phyloP scores from a whole-genome alignment of 2,888 invertebrate genomes.

The Oligia latruncula region DNA sequence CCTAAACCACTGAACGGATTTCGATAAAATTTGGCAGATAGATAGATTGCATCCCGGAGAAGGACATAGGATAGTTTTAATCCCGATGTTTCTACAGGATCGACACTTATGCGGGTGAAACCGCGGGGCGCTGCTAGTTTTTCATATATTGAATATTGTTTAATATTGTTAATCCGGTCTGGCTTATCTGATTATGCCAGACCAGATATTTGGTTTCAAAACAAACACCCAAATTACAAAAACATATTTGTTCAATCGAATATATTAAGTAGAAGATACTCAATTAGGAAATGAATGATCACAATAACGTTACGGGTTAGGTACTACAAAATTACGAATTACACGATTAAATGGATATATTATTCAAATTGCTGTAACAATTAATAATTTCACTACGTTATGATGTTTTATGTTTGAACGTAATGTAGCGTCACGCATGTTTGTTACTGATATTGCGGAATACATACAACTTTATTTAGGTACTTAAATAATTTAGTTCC shows the following conservation, averaged over 20 bases:
- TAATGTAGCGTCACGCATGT: slow-evolving; percentile 25
- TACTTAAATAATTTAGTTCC: neutral
- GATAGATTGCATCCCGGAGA: too few relatives aligned
- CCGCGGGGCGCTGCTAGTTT: too few relatives aligned
- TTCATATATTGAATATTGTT: too few relatives aligned
- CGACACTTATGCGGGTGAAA: too few relatives aligned
- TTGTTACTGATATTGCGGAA: slow-evolving; percentile 23
- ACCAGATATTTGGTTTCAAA: neutral
- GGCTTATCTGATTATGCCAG: neutral
- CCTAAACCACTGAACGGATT: too few relatives aligned
- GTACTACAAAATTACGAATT: slow-evolving; percentile 15
- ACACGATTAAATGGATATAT: slow-evolving; percentile 34
- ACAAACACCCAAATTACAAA: neutral
- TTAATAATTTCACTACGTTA: slow-evolving; percentile 22
- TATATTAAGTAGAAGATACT: neutral
- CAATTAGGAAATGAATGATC: slow-evolving; percentile 9
- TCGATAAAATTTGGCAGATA: too few relatives aligned
- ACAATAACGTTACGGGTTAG: slow-evolving; percentile 11
- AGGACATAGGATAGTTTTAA: too few relatives aligned
- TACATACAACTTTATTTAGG: neutral
- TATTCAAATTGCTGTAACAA: slow-evolving; percentile 49
- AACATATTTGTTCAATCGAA: slow-evolving; percentile 26
- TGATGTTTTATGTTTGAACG: slow-evolving; percentile 21
- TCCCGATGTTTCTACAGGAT: too few relatives aligned
- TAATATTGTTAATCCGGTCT: too few relatives aligned